Evolutionary conservation across 2,113 vertebrate genomes (phyloP), one percentile per base, ranked within the genome.

Genomic region (Myrmophylax atrothorax): DNA sequence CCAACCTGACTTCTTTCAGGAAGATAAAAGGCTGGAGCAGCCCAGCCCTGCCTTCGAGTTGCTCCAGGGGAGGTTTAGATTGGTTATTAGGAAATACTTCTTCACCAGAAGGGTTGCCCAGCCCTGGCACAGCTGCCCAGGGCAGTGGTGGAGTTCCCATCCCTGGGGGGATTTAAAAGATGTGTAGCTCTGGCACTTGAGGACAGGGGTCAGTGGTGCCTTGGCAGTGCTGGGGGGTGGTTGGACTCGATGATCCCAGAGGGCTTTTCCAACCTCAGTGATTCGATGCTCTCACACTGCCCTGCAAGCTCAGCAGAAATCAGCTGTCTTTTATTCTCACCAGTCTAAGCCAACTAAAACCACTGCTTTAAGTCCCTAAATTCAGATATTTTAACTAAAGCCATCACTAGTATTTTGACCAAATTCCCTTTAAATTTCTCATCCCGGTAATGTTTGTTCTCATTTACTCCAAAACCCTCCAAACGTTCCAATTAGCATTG

Each of bases 361-460:
- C 44, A 17, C 58, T 69, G 35, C 42, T 53, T 20, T 7, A 82
- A 74, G 31, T 68, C 75, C 76, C 64, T 28, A 67, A 88, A 78
- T 38, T 81, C 79, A 22, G 56, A 9, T 56, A 84, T 82, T 90
- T 93, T 74, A 56, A 82, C 69, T 67, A 70, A 77, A 89, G 47
- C n/a, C 20, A n/a, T 53, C 49, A 42, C 46, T 12, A 20, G 31
- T 24, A 83, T 91, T 94, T 85, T 70, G 44, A 93, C 67, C 89
- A 68, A 80, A 91, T 75, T 75, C 76, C 83, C 60, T 90, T 84
- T 75, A 63, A 75, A 59, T 86, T 86, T 93, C 75, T 72, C 79
- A 89, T 73, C 66, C 62, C 47, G n/a, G 22, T 66, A 70, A 33
- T 11, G 42, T 66, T 92, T 87, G 18, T 64, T 84, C 92, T 78